Percentiles rank a stretch among this genome's conserved stretches.
phyloP scores from a whole-genome alignment of 2,113 vertebrate genomes.

The Paracanthobrama guichenoti region DNA sequence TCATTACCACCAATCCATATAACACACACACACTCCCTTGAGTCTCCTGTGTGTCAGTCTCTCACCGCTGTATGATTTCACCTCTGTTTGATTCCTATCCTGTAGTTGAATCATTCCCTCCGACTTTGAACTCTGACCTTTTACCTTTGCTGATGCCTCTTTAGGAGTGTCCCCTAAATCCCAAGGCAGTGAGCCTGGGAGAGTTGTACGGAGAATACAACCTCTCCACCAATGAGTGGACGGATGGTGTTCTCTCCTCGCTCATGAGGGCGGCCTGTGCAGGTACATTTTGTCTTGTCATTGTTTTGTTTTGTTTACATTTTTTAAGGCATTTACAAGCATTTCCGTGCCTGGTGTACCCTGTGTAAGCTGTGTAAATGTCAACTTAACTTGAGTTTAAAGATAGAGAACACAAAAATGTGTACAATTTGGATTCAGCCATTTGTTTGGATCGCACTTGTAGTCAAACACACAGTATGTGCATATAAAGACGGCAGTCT shows the following conservation, averaged over 20 bases:
- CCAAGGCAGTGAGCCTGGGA: constrained; percentile 85
- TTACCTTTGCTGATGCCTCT: constrained; percentile 31
- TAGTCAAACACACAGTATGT: background rate
- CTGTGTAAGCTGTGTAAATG: background rate
- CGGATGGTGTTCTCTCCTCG: constrained; percentile 83
- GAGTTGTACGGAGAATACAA: constrained; percentile 88
- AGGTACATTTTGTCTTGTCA: constrained; percentile 69
- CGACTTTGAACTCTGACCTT: constrained; percentile 31
- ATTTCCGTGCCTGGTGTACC: background rate
- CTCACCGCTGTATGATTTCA: constrained; percentile 21
- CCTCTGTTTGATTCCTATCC: constrained; percentile 21
- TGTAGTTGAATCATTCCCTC: constrained; percentile 15
- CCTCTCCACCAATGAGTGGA: constrained; percentile 85
- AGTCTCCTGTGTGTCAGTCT: constrained; percentile 32
- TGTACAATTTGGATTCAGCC: background rate
- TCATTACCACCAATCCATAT: constrained; percentile 68
- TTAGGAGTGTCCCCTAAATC: constrained; percentile 86
- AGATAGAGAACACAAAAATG: background rate
- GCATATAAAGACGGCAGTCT: background rate
- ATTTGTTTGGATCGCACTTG: background rate
- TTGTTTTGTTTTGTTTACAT: background rate
- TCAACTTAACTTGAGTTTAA: constrained; percentile 1
- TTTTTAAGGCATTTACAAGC: background rate
- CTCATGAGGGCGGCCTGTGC: constrained; percentile 85
- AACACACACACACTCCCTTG: constrained; percentile 31